These are phyloP conservation scores for Xiphorhynchus elegans DNA, from an alignment of 2,113 vertebrate genomes.

Conservation along the genomic window DNA sequence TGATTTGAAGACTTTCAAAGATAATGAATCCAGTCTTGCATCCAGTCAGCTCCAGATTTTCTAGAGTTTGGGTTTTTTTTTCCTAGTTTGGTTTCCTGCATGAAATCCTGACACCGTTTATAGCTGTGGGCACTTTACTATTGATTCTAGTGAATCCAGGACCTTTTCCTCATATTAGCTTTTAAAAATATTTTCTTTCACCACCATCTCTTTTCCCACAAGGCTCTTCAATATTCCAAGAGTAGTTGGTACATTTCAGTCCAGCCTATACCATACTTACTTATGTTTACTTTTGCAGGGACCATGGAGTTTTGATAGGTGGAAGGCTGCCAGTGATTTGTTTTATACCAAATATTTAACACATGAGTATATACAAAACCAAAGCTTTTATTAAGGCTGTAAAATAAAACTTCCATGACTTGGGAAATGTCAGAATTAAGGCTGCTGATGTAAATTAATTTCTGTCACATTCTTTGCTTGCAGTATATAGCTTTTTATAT, in stretches of 20 bases:
- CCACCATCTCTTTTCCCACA: neutral
- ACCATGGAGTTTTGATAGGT: neutral
- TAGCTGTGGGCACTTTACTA: neutral
- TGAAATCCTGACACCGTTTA: neutral
- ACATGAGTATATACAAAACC: neutral
- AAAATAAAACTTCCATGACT: neutral
- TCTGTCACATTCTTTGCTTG: neutral
- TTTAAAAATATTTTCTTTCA: conserved; percentile 10
- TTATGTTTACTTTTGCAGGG: neutral
- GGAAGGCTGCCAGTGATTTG: neutral
- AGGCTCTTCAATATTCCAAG: neutral
- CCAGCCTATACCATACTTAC: neutral
- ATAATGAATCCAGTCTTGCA: neutral
- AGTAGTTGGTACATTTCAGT: neutral
- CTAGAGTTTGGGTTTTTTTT: neutral
- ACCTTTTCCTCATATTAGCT: neutral
- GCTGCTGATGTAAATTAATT: neutral
- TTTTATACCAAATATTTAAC: conserved; percentile 16
- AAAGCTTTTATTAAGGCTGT: neutral
- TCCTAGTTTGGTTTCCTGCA: neutral
- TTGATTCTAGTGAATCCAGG: neutral
- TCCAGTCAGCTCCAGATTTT: neutral
- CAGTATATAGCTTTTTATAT: neutral
- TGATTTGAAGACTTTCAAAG: neutral
- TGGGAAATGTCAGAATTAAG: neutral